A percentile compares a stretch with the other conserved stretches of the same genome.
Conservation (phyloP, 2,797 vertebrate genomes). For the Sylvia borin region DNA sequence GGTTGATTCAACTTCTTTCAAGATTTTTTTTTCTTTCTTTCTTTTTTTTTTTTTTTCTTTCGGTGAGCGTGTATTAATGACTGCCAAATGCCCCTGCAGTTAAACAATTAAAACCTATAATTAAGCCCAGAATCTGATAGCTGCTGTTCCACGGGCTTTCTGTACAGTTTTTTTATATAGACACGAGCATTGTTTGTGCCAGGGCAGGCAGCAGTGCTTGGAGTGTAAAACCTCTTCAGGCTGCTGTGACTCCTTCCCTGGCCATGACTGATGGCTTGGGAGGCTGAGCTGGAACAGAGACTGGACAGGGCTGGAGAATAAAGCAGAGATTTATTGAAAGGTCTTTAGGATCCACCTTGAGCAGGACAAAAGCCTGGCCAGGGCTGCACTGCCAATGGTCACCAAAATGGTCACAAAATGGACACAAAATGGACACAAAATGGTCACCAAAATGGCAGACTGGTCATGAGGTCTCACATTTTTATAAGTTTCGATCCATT, state of each 20-base stretch:
- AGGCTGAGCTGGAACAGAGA: no score
- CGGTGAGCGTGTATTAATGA: background rate
- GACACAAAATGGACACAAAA: no score
- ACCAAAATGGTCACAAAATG: no score
- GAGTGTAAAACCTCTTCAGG: background rate
- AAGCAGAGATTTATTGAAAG: no score
- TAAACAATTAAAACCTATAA: slow-evolving; percentile 57
- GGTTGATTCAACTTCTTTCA: slow-evolving; percentile 59
- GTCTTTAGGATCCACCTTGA: no score
- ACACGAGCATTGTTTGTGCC: background rate
- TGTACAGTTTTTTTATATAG: background rate
- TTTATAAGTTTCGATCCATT: no score
- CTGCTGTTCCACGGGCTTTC: background rate
- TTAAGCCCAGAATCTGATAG: slow-evolving; percentile 38
- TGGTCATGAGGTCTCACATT: no score
- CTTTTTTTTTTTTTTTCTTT: background rate
- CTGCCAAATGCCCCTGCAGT: slow-evolving; percentile 47
- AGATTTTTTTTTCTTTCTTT: background rate
- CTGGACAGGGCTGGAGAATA: no score
- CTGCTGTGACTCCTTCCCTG: background rate
- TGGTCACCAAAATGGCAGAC: no score
- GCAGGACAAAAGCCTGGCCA: no score
- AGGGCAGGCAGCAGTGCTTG: background rate
- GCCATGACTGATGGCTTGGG: background rate
- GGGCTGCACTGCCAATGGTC: no score